Evolutionary conservation across 2,797 vertebrate genomes (phyloP).

Genomic region (Cryptoblepharus egeriae): DNA sequence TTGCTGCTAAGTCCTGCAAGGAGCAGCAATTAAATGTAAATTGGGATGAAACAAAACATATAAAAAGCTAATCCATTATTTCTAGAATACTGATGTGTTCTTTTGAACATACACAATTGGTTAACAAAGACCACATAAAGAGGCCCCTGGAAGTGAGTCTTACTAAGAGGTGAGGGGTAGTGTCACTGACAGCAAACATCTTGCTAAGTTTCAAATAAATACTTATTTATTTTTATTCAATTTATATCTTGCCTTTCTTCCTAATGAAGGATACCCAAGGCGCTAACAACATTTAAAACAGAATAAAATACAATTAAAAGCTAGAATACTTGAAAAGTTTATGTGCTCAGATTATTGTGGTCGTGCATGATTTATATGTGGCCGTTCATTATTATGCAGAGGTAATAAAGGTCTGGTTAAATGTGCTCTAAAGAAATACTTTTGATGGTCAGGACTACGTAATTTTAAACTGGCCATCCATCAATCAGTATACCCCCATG

Average conservation of each 20-base stretch:
- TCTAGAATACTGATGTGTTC: background rate
- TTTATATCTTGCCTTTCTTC: too few relatives aligned
- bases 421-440: background rate
- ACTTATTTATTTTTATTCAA: too few relatives aligned
- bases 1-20: background rate
- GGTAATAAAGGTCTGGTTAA: background rate
- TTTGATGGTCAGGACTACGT: too few relatives aligned
- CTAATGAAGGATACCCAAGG: too few relatives aligned
- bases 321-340: background rate
- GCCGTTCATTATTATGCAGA: too few relatives aligned
- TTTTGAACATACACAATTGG: background rate
- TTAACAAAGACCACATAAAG: background rate
- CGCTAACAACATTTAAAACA: too few relatives aligned
- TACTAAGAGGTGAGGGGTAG: background rate
- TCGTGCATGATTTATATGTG: background rate
- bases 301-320: too few relatives aligned
- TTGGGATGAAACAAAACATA: background rate
- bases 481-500: too few relatives aligned
- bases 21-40: constrained; percentile 8
- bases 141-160: background rate
- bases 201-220: background rate
- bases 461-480: background rate
- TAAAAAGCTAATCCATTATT: constrained; percentile 1
- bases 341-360: background rate
- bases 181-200: background rate